A percentile compares a stretch with the other conserved stretches of the same genome.
phyloP scores from a whole-genome alignment of 1,140 invertebrate species.

The Coptotermes formosanus region DNA sequence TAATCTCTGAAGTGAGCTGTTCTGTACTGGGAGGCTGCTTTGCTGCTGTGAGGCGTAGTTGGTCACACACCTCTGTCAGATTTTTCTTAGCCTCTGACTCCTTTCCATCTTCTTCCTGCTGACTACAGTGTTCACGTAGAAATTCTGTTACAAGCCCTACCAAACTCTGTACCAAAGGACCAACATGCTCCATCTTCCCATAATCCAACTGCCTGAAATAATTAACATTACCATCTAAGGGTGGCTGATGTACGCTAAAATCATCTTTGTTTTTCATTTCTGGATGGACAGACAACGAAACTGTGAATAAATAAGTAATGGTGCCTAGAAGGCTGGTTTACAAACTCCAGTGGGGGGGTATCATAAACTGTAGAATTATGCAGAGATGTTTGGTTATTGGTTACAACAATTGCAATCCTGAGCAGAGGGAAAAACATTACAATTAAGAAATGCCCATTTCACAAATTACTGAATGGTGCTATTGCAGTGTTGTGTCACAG shows the following conservation, averaged over 20 bases:
- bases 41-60: slow-evolving; percentile 33
- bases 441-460: no score
- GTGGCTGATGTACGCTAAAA: not conserved
- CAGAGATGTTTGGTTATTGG: no score
- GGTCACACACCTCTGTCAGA: slow-evolving; percentile 35
- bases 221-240: not conserved
- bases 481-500: no score
- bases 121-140: slow-evolving; percentile 35
- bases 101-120: not conserved
- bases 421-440: no score
- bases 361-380: no score
- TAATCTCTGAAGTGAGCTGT: slow-evolving; percentile 40
- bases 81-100: slow-evolving; percentile 24
- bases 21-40: slow-evolving; percentile 29
- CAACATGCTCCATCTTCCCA: slow-evolving; percentile 40
- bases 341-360: no score
- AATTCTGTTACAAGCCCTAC: slow-evolving; percentile 43
- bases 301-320: no score
- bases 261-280: no score
- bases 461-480: no score
- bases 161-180: slow-evolving; percentile 41
- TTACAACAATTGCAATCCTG: no score
- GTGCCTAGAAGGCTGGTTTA: no score
- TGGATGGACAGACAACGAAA: no score
- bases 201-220: slow-evolving; percentile 43